Evolutionary conservation across 2,113 vertebrate genomes (phyloP), one percentile per base, ranked within the genome.

Genomic region (Crocuta crocuta): DNA sequence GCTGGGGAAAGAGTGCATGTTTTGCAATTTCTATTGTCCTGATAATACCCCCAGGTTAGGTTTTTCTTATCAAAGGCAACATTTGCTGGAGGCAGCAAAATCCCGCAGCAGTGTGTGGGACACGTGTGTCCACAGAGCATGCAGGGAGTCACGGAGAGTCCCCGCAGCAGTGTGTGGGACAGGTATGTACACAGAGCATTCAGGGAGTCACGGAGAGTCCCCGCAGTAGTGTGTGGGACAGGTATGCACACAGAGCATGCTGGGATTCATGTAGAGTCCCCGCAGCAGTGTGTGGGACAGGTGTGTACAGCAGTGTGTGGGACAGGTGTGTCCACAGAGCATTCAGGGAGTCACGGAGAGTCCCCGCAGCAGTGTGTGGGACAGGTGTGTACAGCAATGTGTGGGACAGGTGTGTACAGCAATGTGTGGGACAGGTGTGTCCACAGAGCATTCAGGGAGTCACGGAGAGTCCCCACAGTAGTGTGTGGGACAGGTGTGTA

Each of bases 401-500:
- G 50, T 50, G 50, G 50, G 50, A 50, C 50, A 50, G 50, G 11
- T 50, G 50, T 50, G 50, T 50, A n/a, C n/a, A n/a, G n/a, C n/a
- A n/a, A n/a, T 16, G 17, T 43, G 24, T 4, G 0, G 12, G 5
- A 2, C 2, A 26, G 35, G 23, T 45, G 0, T 33, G 55, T 24
- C 16, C 1, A 33, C 2, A 10, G 1, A 24, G 3, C 6, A 58
- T n/a, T 55, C 53, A 45, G n/a, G 26, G 1, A 10, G 4, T 73
- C 81, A 68, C 13, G 50, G 3, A 39, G 74, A 63, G 63, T 10
- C 48, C 50, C 50, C 50, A 2, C 48, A 48, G 48, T 2, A 48
- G 48, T 9, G 16, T 43, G 24, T 3, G 0, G 12, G 5, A 2
- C 2, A 26, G 35, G 23, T 45, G 1, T 35, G 65, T 23, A 26